Conservation (phyloP, 1,140 invertebrate genomes). For the Trichonephila inaurata region DNA sequence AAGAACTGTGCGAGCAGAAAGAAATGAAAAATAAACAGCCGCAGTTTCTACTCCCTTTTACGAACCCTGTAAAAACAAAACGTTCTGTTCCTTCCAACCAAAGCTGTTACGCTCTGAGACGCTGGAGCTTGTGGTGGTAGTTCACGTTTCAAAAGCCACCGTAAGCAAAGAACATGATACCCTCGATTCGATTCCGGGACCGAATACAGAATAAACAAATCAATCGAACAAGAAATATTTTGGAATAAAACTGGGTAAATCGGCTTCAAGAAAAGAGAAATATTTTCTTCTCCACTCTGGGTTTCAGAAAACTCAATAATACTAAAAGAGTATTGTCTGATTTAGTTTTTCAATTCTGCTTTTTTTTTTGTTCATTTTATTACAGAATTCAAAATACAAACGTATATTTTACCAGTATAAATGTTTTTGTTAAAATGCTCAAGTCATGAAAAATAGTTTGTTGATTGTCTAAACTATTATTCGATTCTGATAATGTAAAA, state of each 20-base stretch:
- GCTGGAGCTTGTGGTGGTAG: neutral
- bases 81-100: neutral
- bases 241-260: conserved; percentile 18
- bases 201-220: conserved; percentile 51
- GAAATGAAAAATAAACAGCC: neutral
- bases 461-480: no score
- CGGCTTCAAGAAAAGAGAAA: neutral
- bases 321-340: neutral
- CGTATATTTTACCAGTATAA: no score
- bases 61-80: conserved; percentile 19
- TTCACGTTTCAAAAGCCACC: conserved; percentile 23
- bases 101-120: neutral
- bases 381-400: neutral
- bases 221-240: conserved; percentile 35
- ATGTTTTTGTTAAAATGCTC: no score
- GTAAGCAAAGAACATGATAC: conserved; percentile 1
- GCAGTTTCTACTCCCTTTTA: neutral
- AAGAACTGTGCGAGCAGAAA: neutral
- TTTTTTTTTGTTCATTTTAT: neutral
- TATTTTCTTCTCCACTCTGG: neutral
- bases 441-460: no score
- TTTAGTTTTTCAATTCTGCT: neutral
- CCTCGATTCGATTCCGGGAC: neutral
- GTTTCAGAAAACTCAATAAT: neutral
- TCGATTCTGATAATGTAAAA: no score